These are phyloP conservation scores for Drosophila pandora DNA, from an alignment of 1,140 invertebrate genomes.

Conservation along the genomic window DNA sequence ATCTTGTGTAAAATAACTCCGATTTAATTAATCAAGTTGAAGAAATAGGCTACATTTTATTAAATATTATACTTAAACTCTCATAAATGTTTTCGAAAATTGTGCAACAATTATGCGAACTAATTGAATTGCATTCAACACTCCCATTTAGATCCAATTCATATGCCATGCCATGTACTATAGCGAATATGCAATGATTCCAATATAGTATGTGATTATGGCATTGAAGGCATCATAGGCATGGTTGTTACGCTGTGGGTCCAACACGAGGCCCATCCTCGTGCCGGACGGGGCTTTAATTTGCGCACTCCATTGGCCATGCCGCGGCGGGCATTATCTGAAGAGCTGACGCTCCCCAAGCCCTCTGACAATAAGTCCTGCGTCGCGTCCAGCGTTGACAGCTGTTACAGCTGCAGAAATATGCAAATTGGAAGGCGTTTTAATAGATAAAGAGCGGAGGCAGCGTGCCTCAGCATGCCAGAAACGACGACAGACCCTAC, in stretches of 20 bases:
- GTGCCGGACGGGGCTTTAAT: constrained; percentile 56
- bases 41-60: too few relatives aligned
- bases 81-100: background rate
- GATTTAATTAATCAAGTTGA: too few relatives aligned
- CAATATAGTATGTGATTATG: background rate
- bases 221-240: constrained; percentile 8
- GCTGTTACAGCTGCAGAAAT: constrained; percentile 81
- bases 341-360: constrained; percentile 46
- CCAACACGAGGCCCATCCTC: constrained; percentile 8
- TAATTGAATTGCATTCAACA: background rate
- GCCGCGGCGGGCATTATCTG: constrained; percentile 69
- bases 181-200: background rate
- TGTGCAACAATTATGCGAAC: background rate
- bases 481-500: constrained; percentile 21
- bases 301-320: constrained; percentile 50
- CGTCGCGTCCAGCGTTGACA: constrained; percentile 70
- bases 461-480: constrained; percentile 53
- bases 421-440: constrained; percentile 81
- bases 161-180: background rate
- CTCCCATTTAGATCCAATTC: background rate
- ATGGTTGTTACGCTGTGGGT: constrained; percentile 1
- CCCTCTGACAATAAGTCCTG: constrained; percentile 68
- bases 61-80: background rate
- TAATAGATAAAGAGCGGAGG: constrained; percentile 79
- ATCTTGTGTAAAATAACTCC: too few relatives aligned